Base-by-base conservation (phyloP, 2,888 invertebrate genomes). In the Himalopsyche japonica region DNA sequence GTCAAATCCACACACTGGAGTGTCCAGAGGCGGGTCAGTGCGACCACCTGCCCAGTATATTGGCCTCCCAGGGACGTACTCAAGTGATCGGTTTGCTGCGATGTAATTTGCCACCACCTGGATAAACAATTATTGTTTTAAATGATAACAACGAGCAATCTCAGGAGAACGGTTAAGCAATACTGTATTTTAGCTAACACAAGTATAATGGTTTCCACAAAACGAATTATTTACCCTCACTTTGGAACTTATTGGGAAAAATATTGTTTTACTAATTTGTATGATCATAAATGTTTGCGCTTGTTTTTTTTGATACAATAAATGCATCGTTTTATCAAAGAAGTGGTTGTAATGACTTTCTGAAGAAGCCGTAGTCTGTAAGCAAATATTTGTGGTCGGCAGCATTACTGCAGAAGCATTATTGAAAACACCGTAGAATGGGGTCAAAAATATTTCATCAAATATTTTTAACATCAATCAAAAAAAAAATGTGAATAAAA, bases 81-180 rank as follows among this genome's bases (percentile, higher is more conserved):
- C 94, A 78, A 98, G 93, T 5, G 95, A 93, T 88, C 96, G 95
- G 87, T 95, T 95, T 3, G 95, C 95, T 18, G 97, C 96, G 88
- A 96, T 95, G 89, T 98, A 99, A 89, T 97, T 96, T 0, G 98
- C 98, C 15, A 99, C 98, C 87, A 98, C 97, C 95, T 97, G 92
- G 84, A 76, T 15, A 37, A 48, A 85, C 82, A 82, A 64, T 77
- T 64, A 15, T 70, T 57, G 24, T 70, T 30, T 12, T 2, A 24
- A 27, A 70, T 70, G 27, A 70, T 15, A 70, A 70, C 70, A 70
- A 30, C 30, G 30, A 30, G 15, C 30, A 4, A 70, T 70, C 70
- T 30, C 70, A 27, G 15, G 70, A 70, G 70, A 12, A 12, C 30
- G 27, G 0, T 20, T 10, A 20, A 24, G 12, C 15, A 8, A 70